Conservation (phyloP, 2,888 invertebrate genomes). For the Cerceris rybyensis region DNA sequence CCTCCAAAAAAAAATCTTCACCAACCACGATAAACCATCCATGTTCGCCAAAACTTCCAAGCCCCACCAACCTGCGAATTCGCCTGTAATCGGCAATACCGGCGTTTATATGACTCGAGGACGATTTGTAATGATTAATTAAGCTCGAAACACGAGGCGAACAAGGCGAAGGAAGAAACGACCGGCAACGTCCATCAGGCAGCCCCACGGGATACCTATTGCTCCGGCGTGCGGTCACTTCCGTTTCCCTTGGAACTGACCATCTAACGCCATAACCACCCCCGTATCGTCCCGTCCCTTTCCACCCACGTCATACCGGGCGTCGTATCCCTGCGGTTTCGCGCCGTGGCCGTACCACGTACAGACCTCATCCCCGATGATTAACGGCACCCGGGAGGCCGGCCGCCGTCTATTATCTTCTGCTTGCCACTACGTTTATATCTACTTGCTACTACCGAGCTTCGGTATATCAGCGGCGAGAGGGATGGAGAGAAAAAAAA, state of each 20-base stretch:
- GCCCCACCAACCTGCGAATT: too few relatives aligned
- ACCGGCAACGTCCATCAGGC: conserved; percentile 70
- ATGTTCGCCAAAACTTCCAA: too few relatives aligned
- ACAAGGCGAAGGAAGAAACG: conserved; percentile 57
- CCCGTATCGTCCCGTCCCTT: conserved; percentile 61
- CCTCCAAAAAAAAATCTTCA: too few relatives aligned
- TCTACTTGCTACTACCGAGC: conserved; percentile 68
- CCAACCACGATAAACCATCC: too few relatives aligned
- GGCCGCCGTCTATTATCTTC: conserved; percentile 77
- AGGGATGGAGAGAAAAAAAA: conserved; percentile 15
- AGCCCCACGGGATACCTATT: conserved; percentile 67
- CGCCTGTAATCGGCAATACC: too few relatives aligned
- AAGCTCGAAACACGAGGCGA: conserved; percentile 53
- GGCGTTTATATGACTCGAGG: conserved; percentile 21
- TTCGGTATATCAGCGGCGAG: conserved; percentile 52
- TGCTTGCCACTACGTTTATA: conserved; percentile 74
- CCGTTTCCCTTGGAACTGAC: conserved; percentile 75
- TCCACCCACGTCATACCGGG: conserved; percentile 44
- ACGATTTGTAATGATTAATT: conserved; percentile 59
- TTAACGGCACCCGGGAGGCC: conserved; percentile 78
- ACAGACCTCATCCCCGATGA: conserved; percentile 74
- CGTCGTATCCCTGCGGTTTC: conserved; percentile 70
- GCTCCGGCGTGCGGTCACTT: conserved; percentile 74
- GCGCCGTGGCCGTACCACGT: conserved; percentile 61
- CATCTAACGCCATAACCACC: conserved; percentile 72